Conservation (phyloP, 2,113 vertebrate species). For the Myotis brandtii region DNA sequence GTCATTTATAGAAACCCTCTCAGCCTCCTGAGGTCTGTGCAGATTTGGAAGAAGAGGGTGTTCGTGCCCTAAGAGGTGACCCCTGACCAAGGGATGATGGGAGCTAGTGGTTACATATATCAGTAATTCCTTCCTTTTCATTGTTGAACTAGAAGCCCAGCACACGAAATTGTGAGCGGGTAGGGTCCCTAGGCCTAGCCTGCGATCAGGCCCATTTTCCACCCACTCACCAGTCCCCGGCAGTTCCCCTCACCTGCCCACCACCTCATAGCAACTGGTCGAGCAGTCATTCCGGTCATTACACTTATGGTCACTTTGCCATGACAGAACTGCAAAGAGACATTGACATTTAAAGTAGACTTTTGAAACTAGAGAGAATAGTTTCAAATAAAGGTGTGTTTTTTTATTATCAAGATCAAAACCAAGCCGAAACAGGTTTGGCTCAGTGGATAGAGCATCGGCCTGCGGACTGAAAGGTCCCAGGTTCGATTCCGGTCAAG, state of each 20-base stretch:
- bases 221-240: too few species aligned
- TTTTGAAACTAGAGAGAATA: constrained; percentile 1
- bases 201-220: too few species aligned
- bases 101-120: neutral
- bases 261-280: too few species aligned
- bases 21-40: neutral
- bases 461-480: too few species aligned
- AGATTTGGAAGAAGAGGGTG: neutral
- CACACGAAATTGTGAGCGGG: too few species aligned
- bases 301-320: neutral
- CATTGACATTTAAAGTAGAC: neutral
- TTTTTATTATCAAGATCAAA: neutral
- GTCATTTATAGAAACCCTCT: neutral
- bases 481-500: too few species aligned
- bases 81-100: neutral
- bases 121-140: neutral
- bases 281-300: too few species aligned
- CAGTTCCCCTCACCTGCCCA: too few species aligned
- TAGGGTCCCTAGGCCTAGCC: too few species aligned
- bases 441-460: too few species aligned
- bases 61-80: neutral
- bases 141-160: neutral
- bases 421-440: too few species aligned
- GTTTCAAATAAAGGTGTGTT: neutral
- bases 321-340: constrained; percentile 11